These are phyloP conservation scores for Anser cygnoides DNA, from an alignment of 2,113 vertebrate genomes.

Conservation along the genomic window DNA sequence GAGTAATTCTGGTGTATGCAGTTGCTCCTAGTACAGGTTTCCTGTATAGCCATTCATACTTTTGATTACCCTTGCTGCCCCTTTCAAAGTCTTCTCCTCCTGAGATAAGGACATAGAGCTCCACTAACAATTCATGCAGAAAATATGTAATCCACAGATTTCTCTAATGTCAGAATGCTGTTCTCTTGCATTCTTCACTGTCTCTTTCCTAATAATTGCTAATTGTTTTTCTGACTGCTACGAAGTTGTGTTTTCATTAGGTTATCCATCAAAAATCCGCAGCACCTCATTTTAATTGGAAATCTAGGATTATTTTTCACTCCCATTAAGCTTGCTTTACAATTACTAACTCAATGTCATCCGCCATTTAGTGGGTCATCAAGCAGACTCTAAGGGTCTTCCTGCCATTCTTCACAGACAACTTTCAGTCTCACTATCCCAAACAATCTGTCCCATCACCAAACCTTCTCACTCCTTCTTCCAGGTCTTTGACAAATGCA, in stretches of 20 bases:
- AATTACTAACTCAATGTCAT: not conserved
- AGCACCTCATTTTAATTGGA: not conserved
- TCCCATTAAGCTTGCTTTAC: not conserved
- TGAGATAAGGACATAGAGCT: not conserved
- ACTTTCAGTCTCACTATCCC: not conserved
- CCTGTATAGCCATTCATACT: not conserved
- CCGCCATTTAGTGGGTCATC: not conserved
- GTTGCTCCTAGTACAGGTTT: not conserved
- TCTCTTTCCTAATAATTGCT: not conserved
- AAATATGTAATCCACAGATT: not conserved
- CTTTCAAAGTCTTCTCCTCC: not conserved
- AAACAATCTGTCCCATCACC: not conserved
- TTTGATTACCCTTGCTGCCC: not conserved
- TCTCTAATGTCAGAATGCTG: not conserved
- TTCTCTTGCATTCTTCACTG: not conserved
- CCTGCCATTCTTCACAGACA: not conserved
- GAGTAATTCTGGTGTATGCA: not conserved
- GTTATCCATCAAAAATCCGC: not conserved
- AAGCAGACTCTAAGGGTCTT: not conserved
- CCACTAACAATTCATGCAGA: not conserved
- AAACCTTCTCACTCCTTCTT: not conserved
- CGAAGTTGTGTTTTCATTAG: not conserved
- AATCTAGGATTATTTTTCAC: not conserved
- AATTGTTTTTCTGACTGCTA: not conserved
- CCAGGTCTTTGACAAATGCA: not conserved